phyloP scores from a whole-genome alignment of 2,113 vertebrate species.

The Furnarius figulus region DNA sequence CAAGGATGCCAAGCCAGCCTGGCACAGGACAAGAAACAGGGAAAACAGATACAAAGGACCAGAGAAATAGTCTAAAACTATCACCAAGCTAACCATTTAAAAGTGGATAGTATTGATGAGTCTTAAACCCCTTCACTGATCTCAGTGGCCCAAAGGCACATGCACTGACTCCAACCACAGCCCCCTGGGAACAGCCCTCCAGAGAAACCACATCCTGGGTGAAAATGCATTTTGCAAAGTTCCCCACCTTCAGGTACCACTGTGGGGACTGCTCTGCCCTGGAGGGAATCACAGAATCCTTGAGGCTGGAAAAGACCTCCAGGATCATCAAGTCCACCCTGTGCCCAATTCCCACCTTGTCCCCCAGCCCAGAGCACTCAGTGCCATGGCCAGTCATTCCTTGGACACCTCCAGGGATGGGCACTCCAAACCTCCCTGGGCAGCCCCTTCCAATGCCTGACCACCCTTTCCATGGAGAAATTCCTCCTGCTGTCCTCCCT shows the following conservation, averaged over 20 bases:
- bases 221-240: background rate
- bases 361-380: background rate
- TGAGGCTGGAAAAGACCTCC: background rate
- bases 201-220: background rate
- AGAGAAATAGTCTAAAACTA: background rate
- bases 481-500: fast-evolving
- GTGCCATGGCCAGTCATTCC: background rate
- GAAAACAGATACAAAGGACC: background rate
- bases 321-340: fast-evolving
- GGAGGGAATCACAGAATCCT: background rate
- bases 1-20: background rate
- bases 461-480: fast-evolving
- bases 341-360: fast-evolving
- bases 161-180: background rate
- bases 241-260: background rate
- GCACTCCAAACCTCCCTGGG: background rate
- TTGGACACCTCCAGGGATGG: background rate
- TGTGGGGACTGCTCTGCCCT: background rate
- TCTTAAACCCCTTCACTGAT: background rate
- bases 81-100: background rate
- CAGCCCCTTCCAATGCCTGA: background rate
- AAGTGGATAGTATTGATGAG: background rate
- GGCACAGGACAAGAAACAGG: background rate
- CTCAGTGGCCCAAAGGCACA: background rate
- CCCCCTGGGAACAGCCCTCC: background rate